Evolutionary conservation across 2,797 vertebrate species (phyloP).

Genomic region (Gallinago nigripennis): DNA sequence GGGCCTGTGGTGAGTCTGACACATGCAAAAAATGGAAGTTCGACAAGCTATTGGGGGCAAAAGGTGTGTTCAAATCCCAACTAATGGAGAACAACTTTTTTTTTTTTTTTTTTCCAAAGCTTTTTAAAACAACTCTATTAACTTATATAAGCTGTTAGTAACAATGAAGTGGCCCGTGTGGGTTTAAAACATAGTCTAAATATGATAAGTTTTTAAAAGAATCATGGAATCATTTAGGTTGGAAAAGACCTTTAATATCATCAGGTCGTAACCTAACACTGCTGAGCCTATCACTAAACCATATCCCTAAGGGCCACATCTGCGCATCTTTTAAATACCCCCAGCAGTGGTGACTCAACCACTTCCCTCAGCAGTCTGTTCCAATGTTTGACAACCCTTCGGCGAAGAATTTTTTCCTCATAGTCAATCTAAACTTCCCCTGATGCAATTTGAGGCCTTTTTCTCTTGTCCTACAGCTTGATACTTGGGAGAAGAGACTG

Average conservation of each 20-base stretch:
- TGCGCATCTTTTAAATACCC: background rate
- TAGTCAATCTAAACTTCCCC: background rate
- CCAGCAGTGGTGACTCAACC: background rate
- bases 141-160: background rate
- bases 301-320: accelerated
- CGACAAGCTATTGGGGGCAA: background rate
- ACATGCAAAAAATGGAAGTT: background rate
- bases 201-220: background rate
- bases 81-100: background rate
- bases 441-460: background rate
- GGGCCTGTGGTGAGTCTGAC: background rate
- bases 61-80: background rate
- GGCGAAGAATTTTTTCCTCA: no score
- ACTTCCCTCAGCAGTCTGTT: background rate
- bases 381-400: no score
- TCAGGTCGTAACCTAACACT: background rate
- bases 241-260: background rate
- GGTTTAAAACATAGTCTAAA: background rate
- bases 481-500: background rate
- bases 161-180: background rate
- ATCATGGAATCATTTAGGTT: background rate
- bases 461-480: background rate
- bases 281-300: background rate
- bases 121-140: background rate
- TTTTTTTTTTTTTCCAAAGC: background rate